Base-by-base conservation (phyloP, 2,888 invertebrate species). In the Thelaira solivaga region DNA sequence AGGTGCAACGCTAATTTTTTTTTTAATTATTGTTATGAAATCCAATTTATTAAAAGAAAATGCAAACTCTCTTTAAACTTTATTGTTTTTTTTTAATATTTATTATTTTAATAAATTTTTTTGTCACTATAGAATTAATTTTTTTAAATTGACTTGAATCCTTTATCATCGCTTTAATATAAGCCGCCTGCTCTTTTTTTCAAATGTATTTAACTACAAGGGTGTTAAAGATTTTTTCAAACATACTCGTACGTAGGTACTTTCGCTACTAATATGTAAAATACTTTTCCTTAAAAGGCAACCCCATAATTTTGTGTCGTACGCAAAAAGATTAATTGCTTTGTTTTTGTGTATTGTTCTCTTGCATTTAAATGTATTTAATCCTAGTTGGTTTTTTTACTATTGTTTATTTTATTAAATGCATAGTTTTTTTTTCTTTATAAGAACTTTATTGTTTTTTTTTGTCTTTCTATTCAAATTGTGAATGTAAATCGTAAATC, bases 291-390 rank as follows among this genome's bases (percentile, higher is more conserved):
- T 0, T 10, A 36, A 34, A 68, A 57, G 55, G 67, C 18, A 22
- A 45, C 24, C 29, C 26, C n/a, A 43, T 45, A 34, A 31, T 20
- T 11, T 24, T 11, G 7, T 24, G 34, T 11, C 22, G 34, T 45
- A 47, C 69, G 77, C 68, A 64, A 64, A 73, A 73, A 78, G 77
- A 78, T 78, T 78, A 78, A 78, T 78, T 73, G 62, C 65, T 51
- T 64, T 43, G 31, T 55, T 59, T 47, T 47, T 47, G 39, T 41
- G 43, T 57, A 51, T 20, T 20, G 34, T n/a, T n/a, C n/a, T n/a
- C n/a, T n/a, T n/a, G 10, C 39, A 51, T 64, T 55, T 13, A 43
- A 59, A 43, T 36, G 20, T 8, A 5, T 26, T 26, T 26, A 6
- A 5, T n/a, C n/a, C 45, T 36, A 49, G 45, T 68, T 55, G 47